A percentile compares a stretch with the other conserved stretches of the same genome.
Evolutionary conservation across 2,113 vertebrate genomes (phyloP).

Genomic region (Phylloscopus trochilus): DNA sequence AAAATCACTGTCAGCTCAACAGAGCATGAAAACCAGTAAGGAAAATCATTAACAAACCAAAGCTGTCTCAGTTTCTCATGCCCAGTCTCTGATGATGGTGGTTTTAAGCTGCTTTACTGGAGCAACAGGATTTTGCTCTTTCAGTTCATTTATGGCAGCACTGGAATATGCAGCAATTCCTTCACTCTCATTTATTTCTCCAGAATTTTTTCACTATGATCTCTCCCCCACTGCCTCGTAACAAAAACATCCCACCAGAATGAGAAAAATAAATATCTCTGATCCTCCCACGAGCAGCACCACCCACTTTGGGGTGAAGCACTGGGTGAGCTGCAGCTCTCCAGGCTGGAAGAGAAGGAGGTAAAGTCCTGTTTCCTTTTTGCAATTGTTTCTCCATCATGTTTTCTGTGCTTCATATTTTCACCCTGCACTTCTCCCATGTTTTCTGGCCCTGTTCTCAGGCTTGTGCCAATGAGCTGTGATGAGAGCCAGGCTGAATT

Average conservation of each 20-base stretch:
- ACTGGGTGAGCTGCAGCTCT: neutral
- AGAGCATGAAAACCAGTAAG: conserved; percentile 26
- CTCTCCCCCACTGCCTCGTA: neutral
- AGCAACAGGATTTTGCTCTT: neutral
- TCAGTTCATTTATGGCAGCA: accelerated
- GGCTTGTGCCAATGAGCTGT: accelerated
- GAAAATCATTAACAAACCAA: conserved; percentile 51
- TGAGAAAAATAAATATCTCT: neutral
- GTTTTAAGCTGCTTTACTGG: neutral
- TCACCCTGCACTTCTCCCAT: neutral
- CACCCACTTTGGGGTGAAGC: neutral
- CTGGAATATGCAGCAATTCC: neutral
- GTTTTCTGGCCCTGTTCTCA: neutral
- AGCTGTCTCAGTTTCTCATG: neutral
- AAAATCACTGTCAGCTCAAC: conserved; percentile 34
- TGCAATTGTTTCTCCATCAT: neutral
- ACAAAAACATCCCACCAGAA: neutral
- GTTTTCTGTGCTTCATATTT: neutral
- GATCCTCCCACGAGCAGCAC: neutral
- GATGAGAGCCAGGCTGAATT: neutral
- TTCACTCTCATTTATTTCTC: neutral
- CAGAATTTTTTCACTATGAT: neutral
- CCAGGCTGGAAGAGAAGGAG: neutral
- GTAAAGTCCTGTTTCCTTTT: neutral
- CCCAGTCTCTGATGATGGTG: neutral